These are phyloP conservation scores for Papilio polyxenes DNA, from an alignment of 1,140 invertebrate genomes.

Conservation along the genomic window DNA sequence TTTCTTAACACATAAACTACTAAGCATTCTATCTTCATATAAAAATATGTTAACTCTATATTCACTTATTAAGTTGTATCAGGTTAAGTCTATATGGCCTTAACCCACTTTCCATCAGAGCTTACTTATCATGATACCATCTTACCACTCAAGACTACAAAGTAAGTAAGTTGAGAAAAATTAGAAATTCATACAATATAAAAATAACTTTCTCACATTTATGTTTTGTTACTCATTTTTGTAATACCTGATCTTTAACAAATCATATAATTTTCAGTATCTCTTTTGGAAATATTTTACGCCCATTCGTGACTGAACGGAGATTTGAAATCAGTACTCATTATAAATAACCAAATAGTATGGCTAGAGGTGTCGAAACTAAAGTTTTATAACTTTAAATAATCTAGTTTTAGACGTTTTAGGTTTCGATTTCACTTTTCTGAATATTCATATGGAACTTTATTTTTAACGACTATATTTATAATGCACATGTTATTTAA, in stretches of 20 bases:
- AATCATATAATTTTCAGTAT: not conserved
- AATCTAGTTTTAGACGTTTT: not conserved
- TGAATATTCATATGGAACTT: constrained; percentile 12
- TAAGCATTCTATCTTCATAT: not conserved
- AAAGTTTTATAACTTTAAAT: constrained; percentile 25
- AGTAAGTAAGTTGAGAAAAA: not conserved
- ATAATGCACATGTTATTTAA: not conserved
- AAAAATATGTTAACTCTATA: not conserved
- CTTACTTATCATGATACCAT: not conserved
- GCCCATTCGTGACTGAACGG: constrained; percentile 12
- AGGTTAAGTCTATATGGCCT: not conserved
- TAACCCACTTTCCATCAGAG: not conserved
- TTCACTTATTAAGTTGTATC: not conserved
- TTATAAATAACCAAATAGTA: constrained; percentile 30
- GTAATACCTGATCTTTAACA: not conserved
- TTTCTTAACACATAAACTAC: too few species aligned
- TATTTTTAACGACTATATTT: constrained; percentile 17
- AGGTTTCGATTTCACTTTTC: not conserved
- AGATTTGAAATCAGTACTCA: not conserved
- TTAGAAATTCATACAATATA: not conserved
- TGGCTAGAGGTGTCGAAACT: constrained; percentile 21
- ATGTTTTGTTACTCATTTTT: not conserved
- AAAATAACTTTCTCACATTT: not conserved
- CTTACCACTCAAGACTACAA: constrained; percentile 1
- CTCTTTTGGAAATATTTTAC: constrained; percentile 25